Evolutionary conservation across 2,888 invertebrate species (phyloP).

Genomic region (Cacoxenus indagator): DNA sequence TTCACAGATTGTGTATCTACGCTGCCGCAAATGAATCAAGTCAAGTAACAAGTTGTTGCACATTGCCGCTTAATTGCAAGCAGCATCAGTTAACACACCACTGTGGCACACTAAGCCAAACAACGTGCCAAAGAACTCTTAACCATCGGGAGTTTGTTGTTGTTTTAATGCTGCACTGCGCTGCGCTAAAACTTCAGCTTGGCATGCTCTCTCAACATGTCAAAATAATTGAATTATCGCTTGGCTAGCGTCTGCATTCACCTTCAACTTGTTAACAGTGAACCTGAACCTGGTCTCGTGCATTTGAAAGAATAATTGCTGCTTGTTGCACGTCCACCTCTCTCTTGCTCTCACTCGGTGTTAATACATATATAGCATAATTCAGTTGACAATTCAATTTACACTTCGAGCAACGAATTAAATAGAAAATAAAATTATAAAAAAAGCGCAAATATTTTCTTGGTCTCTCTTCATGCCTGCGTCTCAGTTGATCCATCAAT

Average conservation of each 20-base stretch:
- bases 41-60: background rate
- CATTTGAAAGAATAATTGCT: background rate
- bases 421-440: background rate
- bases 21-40: background rate
- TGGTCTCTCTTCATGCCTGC: background rate
- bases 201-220: background rate
- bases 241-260: background rate
- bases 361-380: no score
- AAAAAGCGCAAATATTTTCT: background rate
- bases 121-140: background rate
- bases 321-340: background rate
- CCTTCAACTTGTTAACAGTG: background rate
- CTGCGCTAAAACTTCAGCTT: background rate
- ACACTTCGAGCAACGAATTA: background rate
- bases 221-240: constrained; percentile 10
- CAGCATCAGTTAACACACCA: constrained; percentile 10
- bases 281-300: background rate
- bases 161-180: background rate
- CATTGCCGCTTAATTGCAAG: constrained; percentile 6
- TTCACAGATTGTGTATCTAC: background rate
- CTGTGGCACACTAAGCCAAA: constrained; percentile 7
- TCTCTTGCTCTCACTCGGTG: background rate
- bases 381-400: constrained; percentile 12
- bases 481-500: background rate
- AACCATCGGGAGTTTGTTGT: background rate